Evolutionary conservation across 2,888 invertebrate species (phyloP).

Genomic region (Corbicula japonica): DNA sequence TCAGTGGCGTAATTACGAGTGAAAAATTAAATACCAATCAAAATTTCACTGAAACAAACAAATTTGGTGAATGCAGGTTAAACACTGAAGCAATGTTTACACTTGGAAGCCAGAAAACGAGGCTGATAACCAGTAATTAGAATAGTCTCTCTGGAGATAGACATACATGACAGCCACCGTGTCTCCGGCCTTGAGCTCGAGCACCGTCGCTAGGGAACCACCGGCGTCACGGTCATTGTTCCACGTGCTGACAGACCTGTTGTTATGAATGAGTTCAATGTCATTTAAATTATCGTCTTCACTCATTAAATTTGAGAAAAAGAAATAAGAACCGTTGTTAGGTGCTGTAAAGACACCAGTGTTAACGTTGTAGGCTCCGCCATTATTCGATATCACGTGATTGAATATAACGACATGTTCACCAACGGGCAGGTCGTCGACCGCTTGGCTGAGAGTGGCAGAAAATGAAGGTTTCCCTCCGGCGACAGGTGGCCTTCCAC

Average conservation of each 20-base stretch:
- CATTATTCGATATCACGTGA: constrained; percentile 35
- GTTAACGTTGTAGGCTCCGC: constrained; percentile 22
- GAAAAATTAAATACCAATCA: too few relatives aligned
- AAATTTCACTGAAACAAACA: too few relatives aligned
- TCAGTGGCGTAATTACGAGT: too few relatives aligned
- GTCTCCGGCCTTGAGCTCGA: not conserved
- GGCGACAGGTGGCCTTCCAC: not conserved
- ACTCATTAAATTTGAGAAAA: constrained; percentile 3
- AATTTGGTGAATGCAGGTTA: too few relatives aligned
- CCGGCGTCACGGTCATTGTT: not conserved
- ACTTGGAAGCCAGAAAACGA: constrained; percentile 7
- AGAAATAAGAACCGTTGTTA: constrained; percentile 36
- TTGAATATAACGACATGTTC: constrained; percentile 40
- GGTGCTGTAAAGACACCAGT: constrained; percentile 47
- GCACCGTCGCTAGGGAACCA: not conserved
- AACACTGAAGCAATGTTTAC: not conserved
- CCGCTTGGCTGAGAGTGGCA: constrained; percentile 24
- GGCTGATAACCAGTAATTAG: not conserved
- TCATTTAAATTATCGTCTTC: not conserved
- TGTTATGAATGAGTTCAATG: constrained; percentile 1
- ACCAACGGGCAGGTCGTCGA: constrained; percentile 21
- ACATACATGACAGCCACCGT: not conserved
- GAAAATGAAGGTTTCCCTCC: constrained; percentile 2
- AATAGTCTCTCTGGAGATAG: constrained; percentile 8
- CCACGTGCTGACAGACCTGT: not conserved